phyloP scores from a whole-genome alignment of 35 echinoderm and acorn worm species.

The Apostichopus californicus region DNA sequence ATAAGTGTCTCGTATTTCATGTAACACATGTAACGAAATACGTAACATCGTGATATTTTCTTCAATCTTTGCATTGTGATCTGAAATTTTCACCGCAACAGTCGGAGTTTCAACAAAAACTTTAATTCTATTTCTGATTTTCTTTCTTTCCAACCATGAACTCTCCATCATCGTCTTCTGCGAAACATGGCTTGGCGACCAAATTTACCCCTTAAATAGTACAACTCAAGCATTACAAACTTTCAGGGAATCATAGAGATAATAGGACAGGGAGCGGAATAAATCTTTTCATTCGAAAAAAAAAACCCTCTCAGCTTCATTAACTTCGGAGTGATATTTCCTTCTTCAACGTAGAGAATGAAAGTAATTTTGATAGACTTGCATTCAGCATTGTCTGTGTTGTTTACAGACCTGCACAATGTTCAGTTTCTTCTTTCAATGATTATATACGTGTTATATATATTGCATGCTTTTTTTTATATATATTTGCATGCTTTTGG shows the following conservation, averaged over 20 bases:
- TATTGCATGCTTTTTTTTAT: no score
- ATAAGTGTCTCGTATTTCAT: no score
- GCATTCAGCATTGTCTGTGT: neutral
- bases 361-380: neutral
- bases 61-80: no score
- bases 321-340: no score
- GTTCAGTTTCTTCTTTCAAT: slow-evolving; percentile 9
- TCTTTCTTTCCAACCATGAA: neutral
- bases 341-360: neutral
- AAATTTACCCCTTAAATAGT: neutral
- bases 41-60: no score
- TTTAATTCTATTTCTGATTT: neutral
- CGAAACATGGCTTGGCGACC: neutral
- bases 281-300: neutral
- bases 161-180: neutral
- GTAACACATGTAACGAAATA: no score
- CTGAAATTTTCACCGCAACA: neutral
- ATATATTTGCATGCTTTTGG: no score
- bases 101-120: neutral
- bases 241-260: neutral
- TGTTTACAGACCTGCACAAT: neutral
- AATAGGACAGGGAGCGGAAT: neutral
- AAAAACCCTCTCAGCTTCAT: neutral
- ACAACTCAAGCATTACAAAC: neutral
- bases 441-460: neutral